phyloP scores from a whole-genome alignment of 2,113 vertebrate species.

The Genyomyrus donnyi region DNA sequence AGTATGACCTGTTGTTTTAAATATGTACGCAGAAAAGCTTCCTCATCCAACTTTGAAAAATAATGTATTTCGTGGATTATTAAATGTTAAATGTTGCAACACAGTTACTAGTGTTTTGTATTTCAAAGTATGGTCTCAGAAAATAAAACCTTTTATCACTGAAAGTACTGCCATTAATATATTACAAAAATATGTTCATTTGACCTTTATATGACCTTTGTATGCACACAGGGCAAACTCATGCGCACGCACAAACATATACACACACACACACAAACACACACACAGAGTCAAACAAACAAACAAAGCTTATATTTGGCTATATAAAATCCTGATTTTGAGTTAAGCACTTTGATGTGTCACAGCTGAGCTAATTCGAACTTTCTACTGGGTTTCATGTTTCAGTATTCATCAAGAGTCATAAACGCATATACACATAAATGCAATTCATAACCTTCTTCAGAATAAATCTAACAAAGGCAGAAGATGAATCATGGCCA shows the following conservation, averaged over 20 bases:
- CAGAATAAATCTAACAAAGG: background rate
- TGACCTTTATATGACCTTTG: background rate
- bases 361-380: background rate
- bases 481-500: background rate
- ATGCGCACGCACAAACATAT: background rate
- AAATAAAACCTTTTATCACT: conserved; percentile 13
- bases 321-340: conserved; percentile 8
- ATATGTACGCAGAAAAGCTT: background rate
- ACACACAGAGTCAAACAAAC: background rate
- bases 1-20: conserved; percentile 15
- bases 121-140: conserved; percentile 12
- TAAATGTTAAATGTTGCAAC: conserved; percentile 13
- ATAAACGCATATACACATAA: background rate
- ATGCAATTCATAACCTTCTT: background rate
- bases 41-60: background rate
- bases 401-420: too few species aligned
- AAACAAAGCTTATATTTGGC: conserved; percentile 11
- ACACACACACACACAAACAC: background rate
- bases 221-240: background rate
- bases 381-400: background rate
- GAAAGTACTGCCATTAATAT: conserved; percentile 8
- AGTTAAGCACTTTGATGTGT: background rate
- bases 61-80: conserved; percentile 35
- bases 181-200: conserved; percentile 17
- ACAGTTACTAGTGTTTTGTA: background rate